phyloP scores from a whole-genome alignment of 1,140 invertebrate genomes.

The Pseudomyrmex cubaensis region DNA sequence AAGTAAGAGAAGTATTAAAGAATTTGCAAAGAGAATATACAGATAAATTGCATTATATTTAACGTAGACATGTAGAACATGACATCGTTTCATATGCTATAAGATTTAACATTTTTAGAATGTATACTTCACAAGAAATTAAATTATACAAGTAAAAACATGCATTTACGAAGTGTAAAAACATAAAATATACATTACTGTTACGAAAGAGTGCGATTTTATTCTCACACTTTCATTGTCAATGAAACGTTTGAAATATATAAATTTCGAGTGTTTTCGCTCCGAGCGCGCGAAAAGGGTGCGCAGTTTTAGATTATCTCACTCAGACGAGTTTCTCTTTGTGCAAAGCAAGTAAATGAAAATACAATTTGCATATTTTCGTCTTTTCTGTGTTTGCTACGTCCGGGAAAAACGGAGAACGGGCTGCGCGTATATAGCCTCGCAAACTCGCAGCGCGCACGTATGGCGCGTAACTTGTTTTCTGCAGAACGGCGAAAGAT shows the following conservation, averaged over 20 bases:
- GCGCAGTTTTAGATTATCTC: constrained; percentile 13
- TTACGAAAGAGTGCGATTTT: neutral
- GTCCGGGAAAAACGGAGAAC: neutral
- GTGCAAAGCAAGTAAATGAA: constrained; percentile 25
- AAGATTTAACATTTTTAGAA: neutral
- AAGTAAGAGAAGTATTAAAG: constrained; percentile 1
- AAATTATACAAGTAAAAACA: too few species aligned
- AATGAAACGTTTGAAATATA: neutral
- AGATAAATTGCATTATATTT: neutral
- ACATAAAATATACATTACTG: constrained; percentile 15
- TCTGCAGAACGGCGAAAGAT: neutral
- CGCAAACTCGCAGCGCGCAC: neutral
- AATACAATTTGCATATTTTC: constrained; percentile 30
- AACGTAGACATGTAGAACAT: neutral
- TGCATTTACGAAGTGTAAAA: neutral
- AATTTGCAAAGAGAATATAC: neutral
- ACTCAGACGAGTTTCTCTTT: neutral
- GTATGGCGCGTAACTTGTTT: neutral
- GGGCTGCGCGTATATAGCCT: neutral
- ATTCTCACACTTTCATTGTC: neutral
- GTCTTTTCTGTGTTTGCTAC: neutral
- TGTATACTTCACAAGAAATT: too few species aligned
- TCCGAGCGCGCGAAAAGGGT: neutral
- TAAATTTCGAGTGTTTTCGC: neutral
- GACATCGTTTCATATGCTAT: neutral